Base-by-base conservation (phyloP, 2,888 invertebrate species). In the Prenolepis imparis region DNA sequence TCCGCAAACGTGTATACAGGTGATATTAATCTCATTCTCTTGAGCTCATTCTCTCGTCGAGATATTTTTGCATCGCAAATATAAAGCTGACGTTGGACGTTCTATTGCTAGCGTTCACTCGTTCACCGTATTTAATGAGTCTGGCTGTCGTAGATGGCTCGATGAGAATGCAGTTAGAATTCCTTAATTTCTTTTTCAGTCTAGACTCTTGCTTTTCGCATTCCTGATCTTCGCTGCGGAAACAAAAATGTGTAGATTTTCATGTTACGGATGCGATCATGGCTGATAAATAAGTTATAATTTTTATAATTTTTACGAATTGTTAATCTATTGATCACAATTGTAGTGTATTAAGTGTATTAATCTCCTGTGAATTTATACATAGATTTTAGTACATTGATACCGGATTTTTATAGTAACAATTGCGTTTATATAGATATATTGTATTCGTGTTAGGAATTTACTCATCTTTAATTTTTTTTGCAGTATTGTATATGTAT, bases 1-100 rank as follows among this genome's bases (percentile, higher is more conserved):
- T 70, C 44, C 74, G 68, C 63, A 82, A 28, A 24, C 67, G 36
- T 64, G 67, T 82, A 83, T 83, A 82, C 78, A 87, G 85, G 86
- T 89, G 77, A 89, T 87, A 92, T 92, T 89, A 91, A 92, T 89
- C 90, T 90, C 90, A 91, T 91, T 92, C 90, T 83, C 90, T 90
- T 92, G 89, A 89, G 87, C 73, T 91, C 87, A 84, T 89, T 87
- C 83, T 78, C 83, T 73, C 70, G 28, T 28, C 83, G 87, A 32
- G 86, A 89, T 86, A 86, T 86, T 90, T 89, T 86, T 88, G 84
- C 86, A 88, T 86, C 84, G 11, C 1, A 44, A 57, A 32, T 68
- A 52, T 72, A 12, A 39, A 59, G 48, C 18, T 36, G 84, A 55
- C 24, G n/a, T n/a, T 21, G 41, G 57, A 68, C 52, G 52, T 55